These are phyloP conservation scores for Corythornis vintsioides DNA, from an alignment of 2,113 vertebrate genomes.

Conservation along the genomic window DNA sequence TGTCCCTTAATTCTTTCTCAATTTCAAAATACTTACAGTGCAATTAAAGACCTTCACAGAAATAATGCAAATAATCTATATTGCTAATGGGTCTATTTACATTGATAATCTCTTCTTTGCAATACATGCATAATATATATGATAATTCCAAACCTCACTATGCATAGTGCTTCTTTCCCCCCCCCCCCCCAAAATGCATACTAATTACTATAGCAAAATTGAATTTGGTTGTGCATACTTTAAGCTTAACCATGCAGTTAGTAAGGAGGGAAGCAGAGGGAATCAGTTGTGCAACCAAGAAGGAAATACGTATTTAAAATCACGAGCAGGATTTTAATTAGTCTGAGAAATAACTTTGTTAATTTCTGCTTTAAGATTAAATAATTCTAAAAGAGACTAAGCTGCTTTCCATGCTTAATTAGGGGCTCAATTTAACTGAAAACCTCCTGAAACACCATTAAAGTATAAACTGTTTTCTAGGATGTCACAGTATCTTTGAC, in stretches of 20 bases:
- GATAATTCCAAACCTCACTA: neutral
- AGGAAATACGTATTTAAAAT: slow-evolving; percentile 19
- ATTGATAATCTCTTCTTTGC: neutral
- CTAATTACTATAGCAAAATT: slow-evolving; percentile 36
- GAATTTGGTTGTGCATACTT: slow-evolving; percentile 1
- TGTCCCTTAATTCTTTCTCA: neutral
- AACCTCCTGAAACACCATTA: neutral
- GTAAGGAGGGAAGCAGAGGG: neutral
- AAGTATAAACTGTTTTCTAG: neutral
- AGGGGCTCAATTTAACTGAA: neutral
- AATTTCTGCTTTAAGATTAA: slow-evolving; percentile 10
- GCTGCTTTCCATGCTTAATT: slow-evolving; percentile 1
- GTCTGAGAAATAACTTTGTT: neutral
- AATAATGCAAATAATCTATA: neutral
- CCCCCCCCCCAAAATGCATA: neutral
- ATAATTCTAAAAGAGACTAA: neutral
- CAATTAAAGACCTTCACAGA: neutral
- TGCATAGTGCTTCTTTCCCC: neutral
- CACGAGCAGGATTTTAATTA: neutral
- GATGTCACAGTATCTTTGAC: neutral
- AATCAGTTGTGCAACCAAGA: neutral
- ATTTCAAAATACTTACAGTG: neutral
- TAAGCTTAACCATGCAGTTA: slow-evolving; percentile 1
- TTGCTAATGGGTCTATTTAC: neutral
- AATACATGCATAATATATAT: neutral